These are phyloP conservation scores for Platichthys stellatus DNA, from an alignment of 2,113 vertebrate species.

Conservation along the genomic window DNA sequence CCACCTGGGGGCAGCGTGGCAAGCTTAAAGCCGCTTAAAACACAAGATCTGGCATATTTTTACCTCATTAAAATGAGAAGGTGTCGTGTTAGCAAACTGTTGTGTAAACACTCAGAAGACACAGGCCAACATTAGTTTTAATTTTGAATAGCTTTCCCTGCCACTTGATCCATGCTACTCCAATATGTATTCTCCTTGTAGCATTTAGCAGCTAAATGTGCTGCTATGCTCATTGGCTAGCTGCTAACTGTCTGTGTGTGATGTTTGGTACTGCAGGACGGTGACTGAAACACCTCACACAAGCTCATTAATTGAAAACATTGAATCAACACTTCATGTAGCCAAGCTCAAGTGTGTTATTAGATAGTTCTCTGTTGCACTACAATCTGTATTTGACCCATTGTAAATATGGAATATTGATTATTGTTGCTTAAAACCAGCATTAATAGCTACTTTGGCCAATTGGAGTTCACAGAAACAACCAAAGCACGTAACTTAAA, in stretches of 20 bases:
- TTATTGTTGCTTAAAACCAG: background rate
- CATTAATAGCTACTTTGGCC: background rate
- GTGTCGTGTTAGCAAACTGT: background rate
- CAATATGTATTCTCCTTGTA: background rate
- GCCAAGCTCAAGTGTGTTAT: background rate
- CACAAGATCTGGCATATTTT: background rate
- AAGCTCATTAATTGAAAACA: background rate
- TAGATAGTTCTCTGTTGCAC: background rate
- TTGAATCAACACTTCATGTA: background rate
- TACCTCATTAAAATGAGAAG: background rate
- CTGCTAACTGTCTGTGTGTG: background rate
- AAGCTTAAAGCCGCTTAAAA: background rate
- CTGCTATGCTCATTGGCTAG: background rate
- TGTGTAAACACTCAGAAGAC: background rate
- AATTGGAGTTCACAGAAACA: background rate
- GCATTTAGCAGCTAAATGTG: background rate
- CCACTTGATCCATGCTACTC: background rate
- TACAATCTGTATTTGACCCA: background rate
- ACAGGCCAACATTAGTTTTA: background rate
- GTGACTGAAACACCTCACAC: too few species aligned
- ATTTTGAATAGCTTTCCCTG: background rate
- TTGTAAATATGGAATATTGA: background rate
- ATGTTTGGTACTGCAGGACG: background rate
- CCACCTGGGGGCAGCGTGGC: too few species aligned
- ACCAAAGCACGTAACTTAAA: background rate